Percentiles rank a stretch among this genome's conserved stretches.
Evolutionary conservation across 2,797 vertebrate species (phyloP).

Genomic region (Okamejei kenojei): DNA sequence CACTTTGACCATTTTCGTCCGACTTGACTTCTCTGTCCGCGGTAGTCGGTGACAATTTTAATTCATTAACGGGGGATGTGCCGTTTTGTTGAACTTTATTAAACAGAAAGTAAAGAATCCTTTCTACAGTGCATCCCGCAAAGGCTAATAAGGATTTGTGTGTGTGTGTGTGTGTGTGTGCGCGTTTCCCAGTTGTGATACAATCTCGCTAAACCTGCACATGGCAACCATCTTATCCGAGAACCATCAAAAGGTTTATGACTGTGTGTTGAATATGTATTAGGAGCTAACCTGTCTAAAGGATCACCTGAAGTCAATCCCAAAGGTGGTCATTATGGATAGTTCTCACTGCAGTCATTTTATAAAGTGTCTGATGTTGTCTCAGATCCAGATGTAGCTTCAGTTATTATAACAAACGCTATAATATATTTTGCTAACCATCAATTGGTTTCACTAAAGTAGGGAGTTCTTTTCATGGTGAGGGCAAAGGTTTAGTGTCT

Average conservation of each 20-base stretch:
- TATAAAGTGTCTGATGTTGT: conserved; percentile 23
- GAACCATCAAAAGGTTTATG: background rate
- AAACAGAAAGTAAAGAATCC: background rate
- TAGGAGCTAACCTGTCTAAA: conserved; percentile 32
- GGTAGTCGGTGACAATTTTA: background rate
- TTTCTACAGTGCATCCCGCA: background rate
- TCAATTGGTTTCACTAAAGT: conserved; percentile 29
- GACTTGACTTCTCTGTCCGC: background rate
- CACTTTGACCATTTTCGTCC: background rate
- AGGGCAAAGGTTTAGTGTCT: conserved; percentile 29
- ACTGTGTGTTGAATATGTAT: conserved; percentile 26
- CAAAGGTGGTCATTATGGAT: conserved; percentile 32
- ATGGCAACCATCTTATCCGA: conserved; percentile 22
- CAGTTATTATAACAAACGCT: conserved; percentile 35
- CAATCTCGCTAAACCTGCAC: background rate
- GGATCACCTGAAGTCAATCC: conserved; percentile 27
- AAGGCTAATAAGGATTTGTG: background rate
- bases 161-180: too few relatives aligned
- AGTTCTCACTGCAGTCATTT: conserved; percentile 29
- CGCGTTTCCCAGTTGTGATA: conserved; percentile 20
- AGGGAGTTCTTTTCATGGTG: conserved; percentile 13
- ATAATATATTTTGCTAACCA: conserved; percentile 11
- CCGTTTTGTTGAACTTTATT: background rate
- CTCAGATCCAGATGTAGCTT: conserved; percentile 5
- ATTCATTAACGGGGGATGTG: background rate